phyloP scores from a whole-genome alignment of 2,888 invertebrate genomes.

The Piscicola geometra region DNA sequence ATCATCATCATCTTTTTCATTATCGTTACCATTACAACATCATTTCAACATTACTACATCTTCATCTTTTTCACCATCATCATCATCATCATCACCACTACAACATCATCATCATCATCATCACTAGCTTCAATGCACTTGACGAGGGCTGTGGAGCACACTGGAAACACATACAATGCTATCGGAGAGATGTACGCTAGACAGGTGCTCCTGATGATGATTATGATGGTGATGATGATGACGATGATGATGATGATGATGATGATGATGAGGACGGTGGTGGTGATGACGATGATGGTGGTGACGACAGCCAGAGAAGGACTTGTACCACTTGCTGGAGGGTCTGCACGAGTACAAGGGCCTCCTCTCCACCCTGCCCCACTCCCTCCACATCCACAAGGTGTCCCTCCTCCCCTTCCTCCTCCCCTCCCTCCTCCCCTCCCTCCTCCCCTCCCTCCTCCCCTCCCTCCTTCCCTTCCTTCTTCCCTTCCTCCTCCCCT shows the following conservation, averaged over 20 bases:
- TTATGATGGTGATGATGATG: conserved; percentile 3
- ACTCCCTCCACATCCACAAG: conserved; percentile 52
- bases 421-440: conserved; percentile 1
- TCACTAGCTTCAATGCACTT: conserved; percentile 54
- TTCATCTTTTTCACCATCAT: not conserved
- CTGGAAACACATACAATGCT: conserved; percentile 81
- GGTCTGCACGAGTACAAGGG: conserved; percentile 90
- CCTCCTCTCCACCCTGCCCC: conserved; percentile 81
- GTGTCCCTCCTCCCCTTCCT: conserved; percentile 11
- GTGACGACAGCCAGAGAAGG: conserved; percentile 52
- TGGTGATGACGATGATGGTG: not conserved
- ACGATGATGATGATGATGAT: conserved; percentile 13
- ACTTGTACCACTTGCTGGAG: conserved; percentile 76
- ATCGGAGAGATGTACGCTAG: conserved; percentile 85
- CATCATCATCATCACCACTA: not conserved
- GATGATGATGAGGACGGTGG: not conserved
- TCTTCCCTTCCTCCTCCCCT: not conserved
- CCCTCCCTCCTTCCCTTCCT: not conserved
- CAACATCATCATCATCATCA: conserved; percentile 2
- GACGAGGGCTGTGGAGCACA: conserved; percentile 74
- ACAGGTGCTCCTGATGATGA: too few relatives aligned
- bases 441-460: not conserved
- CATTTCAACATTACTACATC: not conserved
- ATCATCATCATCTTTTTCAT: not conserved
- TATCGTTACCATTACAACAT: not conserved